Conservation (phyloP, 1,140 invertebrate species). For the Galleria mellonella region DNA sequence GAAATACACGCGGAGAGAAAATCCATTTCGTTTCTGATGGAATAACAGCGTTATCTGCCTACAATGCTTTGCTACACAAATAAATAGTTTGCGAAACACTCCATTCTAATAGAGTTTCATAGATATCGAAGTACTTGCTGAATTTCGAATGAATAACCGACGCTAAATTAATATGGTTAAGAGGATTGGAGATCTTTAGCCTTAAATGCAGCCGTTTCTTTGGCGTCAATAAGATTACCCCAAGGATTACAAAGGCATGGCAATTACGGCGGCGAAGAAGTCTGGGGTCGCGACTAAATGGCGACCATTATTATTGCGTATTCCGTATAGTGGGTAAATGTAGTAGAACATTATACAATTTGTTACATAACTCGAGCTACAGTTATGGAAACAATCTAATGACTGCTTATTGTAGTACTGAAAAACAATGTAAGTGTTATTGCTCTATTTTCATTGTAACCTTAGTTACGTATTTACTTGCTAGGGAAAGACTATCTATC, state of each 20-base stretch:
- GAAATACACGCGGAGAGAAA: not conserved
- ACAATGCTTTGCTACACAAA: no score
- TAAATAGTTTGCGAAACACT: no score
- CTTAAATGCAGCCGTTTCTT: conserved; percentile 16
- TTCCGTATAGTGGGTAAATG: conserved; percentile 11
- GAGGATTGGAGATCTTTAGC: conserved; percentile 5
- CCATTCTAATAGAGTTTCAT: no score
- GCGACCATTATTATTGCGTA: conserved; percentile 8
- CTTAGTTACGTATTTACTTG: conserved; percentile 29
- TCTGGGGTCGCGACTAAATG: conserved; percentile 13
- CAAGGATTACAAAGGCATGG: conserved; percentile 16
- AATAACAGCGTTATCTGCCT: no score
- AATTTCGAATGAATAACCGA: not conserved
- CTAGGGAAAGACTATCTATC: no score
- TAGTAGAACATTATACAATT: conserved; percentile 27
- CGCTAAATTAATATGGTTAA: conserved; percentile 1
- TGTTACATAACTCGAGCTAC: conserved; percentile 34
- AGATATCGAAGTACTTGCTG: no score
- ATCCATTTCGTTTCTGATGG: not conserved
- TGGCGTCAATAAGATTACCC: conserved; percentile 18
- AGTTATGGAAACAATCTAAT: conserved; percentile 49
- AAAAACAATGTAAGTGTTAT: conserved; percentile 32
- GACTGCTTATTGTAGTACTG: conserved; percentile 39
- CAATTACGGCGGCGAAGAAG: conserved; percentile 12
- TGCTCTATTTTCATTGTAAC: conserved; percentile 33